Evolutionary conservation across 2,888 invertebrate species (phyloP).

Genomic region (Nymphalis polychloros): DNA sequence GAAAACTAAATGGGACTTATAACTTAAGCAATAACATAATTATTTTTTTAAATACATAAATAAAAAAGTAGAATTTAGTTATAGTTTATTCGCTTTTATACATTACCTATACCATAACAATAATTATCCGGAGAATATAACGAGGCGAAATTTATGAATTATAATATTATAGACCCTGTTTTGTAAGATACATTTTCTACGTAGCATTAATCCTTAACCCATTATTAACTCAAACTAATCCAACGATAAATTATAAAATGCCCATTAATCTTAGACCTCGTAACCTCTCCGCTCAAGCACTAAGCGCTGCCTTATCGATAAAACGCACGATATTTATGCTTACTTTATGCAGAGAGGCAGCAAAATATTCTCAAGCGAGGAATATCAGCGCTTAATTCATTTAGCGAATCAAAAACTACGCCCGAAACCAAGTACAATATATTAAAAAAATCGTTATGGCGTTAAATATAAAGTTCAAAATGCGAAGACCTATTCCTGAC

Average conservation of each 20-base stretch:
- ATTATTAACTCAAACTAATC: constrained; percentile 30
- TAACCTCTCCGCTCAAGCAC: constrained; percentile 41
- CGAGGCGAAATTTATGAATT: not conserved
- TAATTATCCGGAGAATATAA: not conserved
- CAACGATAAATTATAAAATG: constrained; percentile 35
- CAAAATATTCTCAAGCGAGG: constrained; percentile 54
- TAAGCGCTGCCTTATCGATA: constrained; percentile 51
- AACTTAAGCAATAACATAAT: too few species aligned
- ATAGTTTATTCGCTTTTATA: too few species aligned
- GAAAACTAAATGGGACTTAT: too few species aligned
- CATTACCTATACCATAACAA: not conserved
- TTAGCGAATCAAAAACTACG: constrained; percentile 60
- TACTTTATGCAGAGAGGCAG: constrained; percentile 63
- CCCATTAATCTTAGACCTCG: constrained; percentile 33
- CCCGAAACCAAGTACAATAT: not conserved
- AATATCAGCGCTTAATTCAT: constrained; percentile 64
- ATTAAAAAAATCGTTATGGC: not conserved
- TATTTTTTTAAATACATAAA: too few species aligned
- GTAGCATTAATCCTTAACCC: constrained; percentile 17
- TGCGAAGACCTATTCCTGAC: not conserved
- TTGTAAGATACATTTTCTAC: constrained; percentile 17
- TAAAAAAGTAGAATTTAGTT: too few species aligned
- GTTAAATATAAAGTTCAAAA: not conserved
- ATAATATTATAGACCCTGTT: constrained; percentile 3
- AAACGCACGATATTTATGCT: constrained; percentile 64